Evolutionary conservation across 23 tunicate species (phyloP).

Genomic region (Diplosoma virens): DNA sequence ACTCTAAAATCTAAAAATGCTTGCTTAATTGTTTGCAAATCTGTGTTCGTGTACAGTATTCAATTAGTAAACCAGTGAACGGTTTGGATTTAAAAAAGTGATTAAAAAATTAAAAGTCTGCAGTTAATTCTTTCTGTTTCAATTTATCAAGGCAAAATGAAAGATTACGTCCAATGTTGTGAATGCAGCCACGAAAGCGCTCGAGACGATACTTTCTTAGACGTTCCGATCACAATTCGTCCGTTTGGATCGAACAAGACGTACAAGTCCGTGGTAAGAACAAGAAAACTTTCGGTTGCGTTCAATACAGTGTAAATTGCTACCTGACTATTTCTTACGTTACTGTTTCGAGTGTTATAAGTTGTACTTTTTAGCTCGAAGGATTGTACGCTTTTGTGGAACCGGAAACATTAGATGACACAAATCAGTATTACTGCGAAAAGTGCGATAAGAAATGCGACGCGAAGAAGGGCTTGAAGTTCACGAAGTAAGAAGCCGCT

Average conservation of each 20-base stretch:
- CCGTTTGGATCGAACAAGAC: constrained; percentile 70
- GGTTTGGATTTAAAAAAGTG: too few relatives aligned
- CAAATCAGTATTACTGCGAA: constrained; percentile 82
- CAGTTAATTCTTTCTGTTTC: too few relatives aligned
- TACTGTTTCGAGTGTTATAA: neutral
- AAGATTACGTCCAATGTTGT: constrained; percentile 87
- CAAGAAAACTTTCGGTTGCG: too few relatives aligned
- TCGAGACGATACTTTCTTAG: constrained; percentile 75
- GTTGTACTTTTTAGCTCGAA: constrained; percentile 52
- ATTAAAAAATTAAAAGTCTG: too few relatives aligned
- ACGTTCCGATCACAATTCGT: constrained; percentile 74
- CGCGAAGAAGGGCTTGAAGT: constrained; percentile 84
- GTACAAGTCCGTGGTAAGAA: constrained; percentile 73
- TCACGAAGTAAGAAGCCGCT: constrained; percentile 79
- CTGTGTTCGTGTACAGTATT: too few relatives aligned
- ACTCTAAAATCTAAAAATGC: too few relatives aligned
- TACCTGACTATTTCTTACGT: too few relatives aligned
- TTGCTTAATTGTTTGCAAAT: too few relatives aligned
- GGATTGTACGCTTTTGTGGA: constrained; percentile 75
- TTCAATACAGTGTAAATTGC: too few relatives aligned
- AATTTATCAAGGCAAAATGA: constrained; percentile 75
- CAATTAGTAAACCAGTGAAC: too few relatives aligned
- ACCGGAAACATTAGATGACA: constrained; percentile 67
- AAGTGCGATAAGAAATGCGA: constrained; percentile 82
- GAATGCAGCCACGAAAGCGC: constrained; percentile 77